Percentiles rank a stretch among this genome's conserved stretches.
Evolutionary conservation across 1,140 invertebrate genomes (phyloP).

Genomic region (Reticulitermes speratus): DNA sequence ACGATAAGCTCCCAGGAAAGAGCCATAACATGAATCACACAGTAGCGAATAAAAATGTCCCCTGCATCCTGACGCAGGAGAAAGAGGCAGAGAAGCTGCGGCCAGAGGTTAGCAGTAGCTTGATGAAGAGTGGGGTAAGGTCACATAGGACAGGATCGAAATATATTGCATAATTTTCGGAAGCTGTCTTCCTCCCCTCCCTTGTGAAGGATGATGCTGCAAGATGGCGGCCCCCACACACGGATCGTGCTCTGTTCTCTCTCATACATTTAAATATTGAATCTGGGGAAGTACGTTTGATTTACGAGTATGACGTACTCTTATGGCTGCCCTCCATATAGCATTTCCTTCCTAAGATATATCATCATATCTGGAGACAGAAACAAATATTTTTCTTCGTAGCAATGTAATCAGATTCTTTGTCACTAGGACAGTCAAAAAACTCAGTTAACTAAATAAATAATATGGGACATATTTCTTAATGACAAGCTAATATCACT

Average conservation of each 20-base stretch:
- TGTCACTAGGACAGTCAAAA: too few relatives aligned
- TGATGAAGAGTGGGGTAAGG: not conserved
- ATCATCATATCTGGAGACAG: too few relatives aligned
- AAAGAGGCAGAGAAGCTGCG: not conserved
- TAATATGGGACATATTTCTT: too few relatives aligned
- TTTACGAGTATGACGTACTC: not conserved
- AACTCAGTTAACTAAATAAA: too few relatives aligned
- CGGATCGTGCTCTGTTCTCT: not conserved
- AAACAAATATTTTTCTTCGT: too few relatives aligned
- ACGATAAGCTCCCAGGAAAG: not conserved
- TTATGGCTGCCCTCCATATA: not conserved
- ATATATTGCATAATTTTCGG: constrained; percentile 14
- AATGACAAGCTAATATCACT: too few relatives aligned
- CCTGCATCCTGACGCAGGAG: not conserved
- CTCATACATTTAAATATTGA: constrained; percentile 14
- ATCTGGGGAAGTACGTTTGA: not conserved
- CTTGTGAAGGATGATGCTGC: not conserved
- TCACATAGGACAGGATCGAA: not conserved
- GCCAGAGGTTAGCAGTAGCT: not conserved
- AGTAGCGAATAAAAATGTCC: constrained; percentile 10
- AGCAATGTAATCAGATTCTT: too few relatives aligned
- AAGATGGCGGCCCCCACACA: not conserved
- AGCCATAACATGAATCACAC: not conserved
- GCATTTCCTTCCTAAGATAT: too few relatives aligned
- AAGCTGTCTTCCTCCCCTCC: not conserved